Conservation (phyloP, 2,113 vertebrate species). For the Meles meles region DNA sequence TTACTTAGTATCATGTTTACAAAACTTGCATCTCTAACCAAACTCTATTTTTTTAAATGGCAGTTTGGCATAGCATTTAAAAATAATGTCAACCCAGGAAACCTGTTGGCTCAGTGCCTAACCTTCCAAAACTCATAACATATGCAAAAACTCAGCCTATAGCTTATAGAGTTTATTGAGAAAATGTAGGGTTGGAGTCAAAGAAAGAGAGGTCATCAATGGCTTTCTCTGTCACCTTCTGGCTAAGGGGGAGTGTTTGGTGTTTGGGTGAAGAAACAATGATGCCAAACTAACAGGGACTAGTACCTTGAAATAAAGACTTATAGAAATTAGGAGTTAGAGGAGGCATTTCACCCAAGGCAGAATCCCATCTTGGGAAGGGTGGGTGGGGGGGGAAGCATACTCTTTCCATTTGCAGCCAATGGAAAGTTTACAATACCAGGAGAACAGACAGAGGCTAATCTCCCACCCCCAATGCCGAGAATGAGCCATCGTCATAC, state of each 20-base stretch:
- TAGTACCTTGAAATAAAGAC: neutral
- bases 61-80: neutral
- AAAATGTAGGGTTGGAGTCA: neutral
- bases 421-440: neutral
- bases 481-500: neutral
- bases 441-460: neutral
- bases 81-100: neutral
- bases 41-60: neutral
- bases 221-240: neutral
- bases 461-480: neutral
- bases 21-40: neutral
- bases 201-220: neutral
- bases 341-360: neutral
- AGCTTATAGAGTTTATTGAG: neutral
- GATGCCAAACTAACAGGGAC: neutral
- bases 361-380: neutral
- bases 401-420: neutral
- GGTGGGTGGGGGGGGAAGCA: neutral
- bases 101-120: neutral
- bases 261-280: neutral
- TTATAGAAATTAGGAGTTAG: neutral
- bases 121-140: conserved; percentile 1
- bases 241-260: neutral
- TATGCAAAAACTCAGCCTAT: neutral
- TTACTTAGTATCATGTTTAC: neutral